Base-by-base conservation (phyloP, 2,113 vertebrate genomes). In the Sclerurus mexicanus region DNA sequence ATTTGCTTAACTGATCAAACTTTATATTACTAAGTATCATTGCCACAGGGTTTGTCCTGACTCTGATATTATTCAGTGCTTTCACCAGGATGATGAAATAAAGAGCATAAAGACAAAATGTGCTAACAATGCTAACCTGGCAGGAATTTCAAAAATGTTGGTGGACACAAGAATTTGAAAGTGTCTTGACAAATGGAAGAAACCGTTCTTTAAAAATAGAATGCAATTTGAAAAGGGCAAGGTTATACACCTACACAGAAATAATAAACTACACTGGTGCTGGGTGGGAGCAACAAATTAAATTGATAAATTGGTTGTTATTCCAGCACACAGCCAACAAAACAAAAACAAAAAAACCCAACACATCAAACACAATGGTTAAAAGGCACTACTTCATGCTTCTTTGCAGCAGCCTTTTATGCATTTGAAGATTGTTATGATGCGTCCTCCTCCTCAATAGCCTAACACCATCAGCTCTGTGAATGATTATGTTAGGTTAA, bases 401-500 rank as follows among this genome's bases (percentile, higher is more conserved):
- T 33, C 19, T 47, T 55, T 50, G 30, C 23, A 75, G 37, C 46
- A 85, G 33, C 24, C 37, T 66, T 85, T 62, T 30, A 33, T 16
- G 13, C 15, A 27, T 60, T 44, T 84, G 27, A n/a, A 73, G 39
- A 21, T 12, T 21, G 6, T 49, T 55, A 53, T 0, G 0, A 18
- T 13, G 35, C 3, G 7, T 44, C 33, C 33, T 86, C 44, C n/a
- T 89, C 82, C 33, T 28, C 40, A 22, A 15, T 0, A 80, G 62
- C 35, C 44, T 24, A 64, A 52, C 22, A 37, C 17, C 33, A 55
- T 5, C 46, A 62, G 31, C 23, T 44, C 69, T 62, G 58, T 25
- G 67, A 86, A 28, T 24, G 31, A 69, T 25, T 39, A 25, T 8
- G 14, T 39, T 24, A 79, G 12, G 6, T 63, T 56, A 87, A 72